These are phyloP conservation scores for Anas bernieri DNA, from an alignment of 2,797 vertebrate genomes.

Conservation along the genomic window DNA sequence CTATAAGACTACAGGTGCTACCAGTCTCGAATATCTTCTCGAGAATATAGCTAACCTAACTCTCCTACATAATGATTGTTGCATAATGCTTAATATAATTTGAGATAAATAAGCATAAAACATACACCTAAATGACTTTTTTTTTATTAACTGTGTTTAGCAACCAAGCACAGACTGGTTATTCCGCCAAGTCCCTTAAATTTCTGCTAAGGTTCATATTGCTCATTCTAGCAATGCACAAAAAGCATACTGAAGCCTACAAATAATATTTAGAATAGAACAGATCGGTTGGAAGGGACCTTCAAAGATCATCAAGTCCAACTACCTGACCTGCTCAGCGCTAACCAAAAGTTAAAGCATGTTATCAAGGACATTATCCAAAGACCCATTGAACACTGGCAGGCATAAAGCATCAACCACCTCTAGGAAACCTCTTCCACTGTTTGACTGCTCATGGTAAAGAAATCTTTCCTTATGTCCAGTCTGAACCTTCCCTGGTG, in stretches of 20 bases:
- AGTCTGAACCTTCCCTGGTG: too few relatives aligned
- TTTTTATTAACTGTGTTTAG: background rate
- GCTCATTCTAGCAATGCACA: background rate
- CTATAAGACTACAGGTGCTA: background rate
- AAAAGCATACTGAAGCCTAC: background rate
- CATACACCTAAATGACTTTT: background rate
- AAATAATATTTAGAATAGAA: background rate
- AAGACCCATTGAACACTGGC: too few relatives aligned
- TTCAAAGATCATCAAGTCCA: too few relatives aligned
- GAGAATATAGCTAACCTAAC: background rate
- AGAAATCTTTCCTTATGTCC: too few relatives aligned
- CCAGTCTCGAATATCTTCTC: background rate
- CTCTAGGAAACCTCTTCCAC: background rate
- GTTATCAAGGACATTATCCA: too few relatives aligned
- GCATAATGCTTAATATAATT: slow-evolving; percentile 8
- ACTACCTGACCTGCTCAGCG: too few relatives aligned
- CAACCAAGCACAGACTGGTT: background rate
- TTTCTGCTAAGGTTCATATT: background rate
- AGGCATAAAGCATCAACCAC: too few relatives aligned
- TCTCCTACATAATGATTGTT: background rate
- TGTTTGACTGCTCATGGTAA: background rate
- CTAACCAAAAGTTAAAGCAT: too few relatives aligned
- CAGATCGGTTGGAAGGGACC: too few relatives aligned
- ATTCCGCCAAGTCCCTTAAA: background rate
- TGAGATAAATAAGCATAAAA: background rate